Percentiles rank a stretch among this genome's conserved stretches.
These are phyloP conservation scores for Drosophila cognata DNA, from an alignment of 2,888 invertebrate genomes.

Conservation along the genomic window DNA sequence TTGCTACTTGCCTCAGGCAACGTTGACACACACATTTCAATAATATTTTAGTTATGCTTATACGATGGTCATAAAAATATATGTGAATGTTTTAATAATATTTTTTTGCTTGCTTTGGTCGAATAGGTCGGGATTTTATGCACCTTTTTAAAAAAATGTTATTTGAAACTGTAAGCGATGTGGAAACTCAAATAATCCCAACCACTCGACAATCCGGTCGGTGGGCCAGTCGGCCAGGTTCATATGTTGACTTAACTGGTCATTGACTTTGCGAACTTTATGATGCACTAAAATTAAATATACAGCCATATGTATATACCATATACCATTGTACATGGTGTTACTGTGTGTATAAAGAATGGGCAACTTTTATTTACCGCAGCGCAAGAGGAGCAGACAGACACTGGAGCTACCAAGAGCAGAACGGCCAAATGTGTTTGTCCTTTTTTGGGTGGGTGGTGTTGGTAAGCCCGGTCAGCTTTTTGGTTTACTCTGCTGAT, in stretches of 20 bases:
- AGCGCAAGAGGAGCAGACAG: constrained; percentile 19
- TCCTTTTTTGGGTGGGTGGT: constrained; percentile 5
- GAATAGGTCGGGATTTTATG: constrained; percentile 40
- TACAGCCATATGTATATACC: constrained; percentile 38
- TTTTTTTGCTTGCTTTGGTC: neutral
- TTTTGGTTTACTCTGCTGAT: constrained; percentile 64
- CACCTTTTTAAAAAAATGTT: constrained; percentile 54
- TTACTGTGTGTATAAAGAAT: constrained; percentile 37
- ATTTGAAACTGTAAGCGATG: constrained; percentile 60
- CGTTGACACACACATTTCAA: constrained; percentile 58
- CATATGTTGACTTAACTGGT: constrained; percentile 77
- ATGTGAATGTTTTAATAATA: constrained; percentile 8
- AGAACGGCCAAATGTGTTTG: constrained; percentile 13
- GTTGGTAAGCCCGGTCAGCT: constrained; percentile 50
- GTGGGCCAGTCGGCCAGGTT: constrained; percentile 14
- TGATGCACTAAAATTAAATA: constrained; percentile 74
- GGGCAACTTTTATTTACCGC: constrained; percentile 66
- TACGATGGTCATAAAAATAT: constrained; percentile 13
- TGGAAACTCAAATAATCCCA: constrained; percentile 64
- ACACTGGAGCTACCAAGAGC: constrained; percentile 1
- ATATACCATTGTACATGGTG: constrained; percentile 47
- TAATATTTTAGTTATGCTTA: constrained; percentile 46
- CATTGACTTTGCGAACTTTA: constrained; percentile 77
- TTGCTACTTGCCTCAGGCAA: constrained; percentile 44
- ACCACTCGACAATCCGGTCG: neutral